Evolutionary conservation across 2,113 vertebrate species (phyloP), one percentile per base, ranked within the genome.

Genomic region (Passer montanus): DNA sequence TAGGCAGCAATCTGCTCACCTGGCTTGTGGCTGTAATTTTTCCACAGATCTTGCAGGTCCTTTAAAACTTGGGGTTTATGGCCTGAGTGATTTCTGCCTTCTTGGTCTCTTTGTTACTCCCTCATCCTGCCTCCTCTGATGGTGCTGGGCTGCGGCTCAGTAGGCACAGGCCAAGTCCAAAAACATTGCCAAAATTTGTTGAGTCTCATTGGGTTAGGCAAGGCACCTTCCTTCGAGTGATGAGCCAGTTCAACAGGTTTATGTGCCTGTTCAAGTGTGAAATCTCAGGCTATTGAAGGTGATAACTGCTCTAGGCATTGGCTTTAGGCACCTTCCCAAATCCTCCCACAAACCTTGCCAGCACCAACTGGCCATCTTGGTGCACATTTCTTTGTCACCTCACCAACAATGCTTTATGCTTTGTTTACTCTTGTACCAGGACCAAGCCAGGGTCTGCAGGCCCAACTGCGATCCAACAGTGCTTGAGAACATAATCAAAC

Each of bases 361-460:
- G 22, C 27, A 60, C 33, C 0, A 0, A 6, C 2, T 80, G 49
- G 15, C 22, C 21, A 10, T 23, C 20, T n/a, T 77, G 53, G 28
- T 76, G 15, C n/a, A 37, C 49, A 23, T 50, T 63, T 67, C 67
- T 75, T 44, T 73, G 55, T 47, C 41, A 68, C 13, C n/a, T 86
- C 58, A 50, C 33, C 7, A 12, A 33, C 27, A 44, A 56, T 11
- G 56, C 22, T 59, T 59, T 59, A 55, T 53, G 50, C 50, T 52
- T 47, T 76, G 26, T 52, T 81, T 28, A 46, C 9, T 62, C 21
- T 58, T 84, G 22, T 10, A 31, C 26, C 28, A 76, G 58, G 67
- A 53, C 47, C 43, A 56, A 46, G 37, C 13, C 33, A 52, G 18
- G 44, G 66, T 84, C 49, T 15, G 11, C 33, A 43, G 37, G 37